Evolutionary conservation across 1,140 invertebrate genomes (phyloP).

Genomic region (Monomorium pharaonis): DNA sequence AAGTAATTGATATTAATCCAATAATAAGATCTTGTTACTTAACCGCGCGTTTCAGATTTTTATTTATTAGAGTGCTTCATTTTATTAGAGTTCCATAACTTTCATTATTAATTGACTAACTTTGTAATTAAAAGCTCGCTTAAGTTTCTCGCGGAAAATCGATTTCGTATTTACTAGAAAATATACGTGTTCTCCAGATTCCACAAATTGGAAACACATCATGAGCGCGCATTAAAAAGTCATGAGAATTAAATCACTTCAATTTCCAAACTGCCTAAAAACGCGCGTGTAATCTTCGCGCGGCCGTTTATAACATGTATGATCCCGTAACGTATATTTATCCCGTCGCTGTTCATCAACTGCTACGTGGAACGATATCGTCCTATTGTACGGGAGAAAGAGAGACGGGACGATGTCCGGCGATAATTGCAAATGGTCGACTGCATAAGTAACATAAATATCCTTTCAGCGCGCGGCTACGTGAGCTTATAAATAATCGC

Average conservation of each 20-base stretch:
- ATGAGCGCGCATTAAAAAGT: background rate
- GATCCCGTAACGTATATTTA: conserved; percentile 8
- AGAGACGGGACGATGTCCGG: conserved; percentile 33
- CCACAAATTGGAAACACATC: background rate
- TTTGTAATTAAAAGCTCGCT: conserved; percentile 32
- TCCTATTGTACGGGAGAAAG: conserved; percentile 10
- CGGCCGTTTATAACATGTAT: background rate
- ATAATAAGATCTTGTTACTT: conserved; percentile 14
- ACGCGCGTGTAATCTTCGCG: background rate
- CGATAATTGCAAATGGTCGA: conserved; percentile 58
- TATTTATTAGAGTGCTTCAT: conserved; percentile 16
- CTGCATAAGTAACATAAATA: conserved; percentile 33
- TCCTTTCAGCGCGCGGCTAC: conserved; percentile 34
- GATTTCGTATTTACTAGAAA: background rate
- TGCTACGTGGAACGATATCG: conserved; percentile 7
- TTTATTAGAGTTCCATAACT: conserved; percentile 4
- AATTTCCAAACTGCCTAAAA: background rate
- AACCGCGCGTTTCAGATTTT: background rate
- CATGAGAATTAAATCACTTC: background rate
- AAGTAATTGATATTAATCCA: conserved; percentile 10
- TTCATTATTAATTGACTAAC: conserved; percentile 36
- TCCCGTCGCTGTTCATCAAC: conserved; percentile 21
- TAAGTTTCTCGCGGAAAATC: background rate
- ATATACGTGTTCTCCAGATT: background rate
- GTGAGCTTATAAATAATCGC: conserved; percentile 57